Percentiles rank a stretch among this genome's conserved stretches.
These are phyloP conservation scores for Orchestes rusci DNA, from an alignment of 2,888 invertebrate genomes.

Conservation along the genomic window DNA sequence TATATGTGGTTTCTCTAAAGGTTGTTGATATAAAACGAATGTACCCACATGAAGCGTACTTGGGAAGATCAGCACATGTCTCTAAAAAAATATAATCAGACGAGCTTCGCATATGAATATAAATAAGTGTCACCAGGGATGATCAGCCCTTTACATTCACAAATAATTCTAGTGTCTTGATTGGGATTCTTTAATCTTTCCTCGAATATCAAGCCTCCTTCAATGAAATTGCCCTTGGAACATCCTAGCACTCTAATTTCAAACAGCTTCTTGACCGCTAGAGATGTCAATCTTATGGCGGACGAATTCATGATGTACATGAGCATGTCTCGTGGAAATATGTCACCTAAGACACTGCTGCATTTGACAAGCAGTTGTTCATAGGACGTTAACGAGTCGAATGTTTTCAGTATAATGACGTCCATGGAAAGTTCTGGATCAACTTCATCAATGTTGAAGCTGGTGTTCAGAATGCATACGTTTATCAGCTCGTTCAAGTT, in stretches of 20 bases:
- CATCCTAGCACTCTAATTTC: conserved; percentile 54
- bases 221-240: conserved; percentile 53
- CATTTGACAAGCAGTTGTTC: conserved; percentile 60
- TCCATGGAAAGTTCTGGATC: conserved; percentile 52
- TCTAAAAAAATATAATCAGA: conserved; percentile 38
- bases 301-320: conserved; percentile 49
- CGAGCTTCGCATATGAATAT: background rate
- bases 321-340: conserved; percentile 55
- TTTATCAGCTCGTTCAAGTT: conserved; percentile 35
- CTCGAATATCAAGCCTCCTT: conserved; percentile 39
- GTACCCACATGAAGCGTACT: conserved; percentile 56
- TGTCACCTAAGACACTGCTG: conserved; percentile 56
- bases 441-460: conserved; percentile 48
- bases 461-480: conserved; percentile 47
- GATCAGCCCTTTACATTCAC: conserved; percentile 42
- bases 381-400: conserved; percentile 56
- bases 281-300: conserved; percentile 45
- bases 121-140: conserved; percentile 36
- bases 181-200: conserved; percentile 36
- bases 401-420: conserved; percentile 55
- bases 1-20: conserved; percentile 55
- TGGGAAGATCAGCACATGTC: conserved; percentile 48
- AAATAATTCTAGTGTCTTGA: conserved; percentile 37
- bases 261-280: conserved; percentile 54
- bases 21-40: conserved; percentile 52